A percentile compares a stretch with the other conserved stretches of the same genome.
These are phyloP conservation scores for Microtus richardsoni DNA, from an alignment of 2,113 vertebrate species.

Conservation along the genomic window DNA sequence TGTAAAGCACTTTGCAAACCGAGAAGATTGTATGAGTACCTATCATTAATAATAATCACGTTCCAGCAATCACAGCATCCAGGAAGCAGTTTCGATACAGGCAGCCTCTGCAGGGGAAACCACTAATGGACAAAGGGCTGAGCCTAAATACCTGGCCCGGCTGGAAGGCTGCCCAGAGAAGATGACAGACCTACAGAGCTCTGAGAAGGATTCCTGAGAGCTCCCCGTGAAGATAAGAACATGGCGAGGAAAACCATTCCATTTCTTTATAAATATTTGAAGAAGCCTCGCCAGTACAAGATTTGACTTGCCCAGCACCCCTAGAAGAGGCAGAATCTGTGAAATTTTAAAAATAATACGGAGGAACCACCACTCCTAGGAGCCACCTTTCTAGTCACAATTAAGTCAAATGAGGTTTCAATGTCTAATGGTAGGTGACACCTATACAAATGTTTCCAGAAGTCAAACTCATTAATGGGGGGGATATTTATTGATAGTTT, in stretches of 20 bases:
- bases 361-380: background rate
- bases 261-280: background rate
- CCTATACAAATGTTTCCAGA: background rate
- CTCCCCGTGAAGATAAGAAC: background rate
- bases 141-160: background rate
- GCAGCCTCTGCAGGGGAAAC: slow-evolving; percentile 33
- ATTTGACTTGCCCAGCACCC: background rate
- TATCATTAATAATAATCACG: background rate
- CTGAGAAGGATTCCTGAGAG: background rate
- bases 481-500: background rate
- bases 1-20: slow-evolving; percentile 24
- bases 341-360: background rate
- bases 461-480: background rate
- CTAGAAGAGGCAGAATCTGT: background rate
- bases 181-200: background rate
- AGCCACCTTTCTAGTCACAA: background rate
- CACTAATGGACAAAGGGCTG: background rate
- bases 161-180: slow-evolving; percentile 61
- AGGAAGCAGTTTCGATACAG: background rate
- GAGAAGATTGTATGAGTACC: background rate
- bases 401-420: background rate
- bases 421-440: background rate
- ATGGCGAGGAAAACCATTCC: background rate
- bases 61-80: background rate
- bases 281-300: background rate